A percentile compares a stretch with the other conserved stretches of the same genome.
Conservation (phyloP, 2,797 vertebrate species). For the Psittacula echo region DNA sequence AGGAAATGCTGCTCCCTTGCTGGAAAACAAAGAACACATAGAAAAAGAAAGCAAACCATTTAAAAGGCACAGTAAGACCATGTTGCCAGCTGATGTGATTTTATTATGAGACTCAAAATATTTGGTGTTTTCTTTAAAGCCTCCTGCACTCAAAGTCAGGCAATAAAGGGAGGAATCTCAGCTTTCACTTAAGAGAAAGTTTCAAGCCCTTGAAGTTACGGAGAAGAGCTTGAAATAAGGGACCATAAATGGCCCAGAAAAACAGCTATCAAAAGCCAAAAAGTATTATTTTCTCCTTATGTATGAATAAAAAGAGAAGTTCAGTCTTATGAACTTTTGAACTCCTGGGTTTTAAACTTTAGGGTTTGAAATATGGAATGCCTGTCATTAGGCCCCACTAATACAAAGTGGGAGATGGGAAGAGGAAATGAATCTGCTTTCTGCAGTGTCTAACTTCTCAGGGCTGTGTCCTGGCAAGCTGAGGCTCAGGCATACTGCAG, state of each 20-base stretch:
- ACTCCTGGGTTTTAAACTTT: slow-evolving; percentile 39
- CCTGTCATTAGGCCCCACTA: slow-evolving; percentile 20
- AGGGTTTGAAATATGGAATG: slow-evolving; percentile 37
- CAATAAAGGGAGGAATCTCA: slow-evolving; percentile 66
- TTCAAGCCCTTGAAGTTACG: slow-evolving; percentile 34
- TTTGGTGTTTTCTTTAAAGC: slow-evolving; percentile 59
- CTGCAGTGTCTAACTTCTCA: not conserved
- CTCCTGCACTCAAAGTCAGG: slow-evolving; percentile 51
- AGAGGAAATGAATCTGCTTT: not conserved
- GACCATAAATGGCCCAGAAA: slow-evolving; percentile 53
- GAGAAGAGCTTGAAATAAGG: slow-evolving; percentile 44
- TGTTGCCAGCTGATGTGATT: slow-evolving; percentile 54
- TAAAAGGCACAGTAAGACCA: slow-evolving; percentile 31
- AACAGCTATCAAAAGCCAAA: slow-evolving; percentile 55
- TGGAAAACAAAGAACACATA: slow-evolving; percentile 55
- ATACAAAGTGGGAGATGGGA: not conserved
- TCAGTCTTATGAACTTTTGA: slow-evolving; percentile 51
- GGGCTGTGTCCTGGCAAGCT: not conserved
- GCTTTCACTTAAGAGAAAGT: slow-evolving; percentile 58
- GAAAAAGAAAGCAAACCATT: slow-evolving; percentile 45
- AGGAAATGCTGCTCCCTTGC: slow-evolving; percentile 80
- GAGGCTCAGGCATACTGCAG: not conserved
- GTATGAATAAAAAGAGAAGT: slow-evolving; percentile 36
- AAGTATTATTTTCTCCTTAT: slow-evolving; percentile 57
- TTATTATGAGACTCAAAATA: slow-evolving; percentile 49